These are phyloP conservation scores for Harpagifer antarcticus DNA, from an alignment of 2,797 vertebrate genomes.

Conservation along the genomic window DNA sequence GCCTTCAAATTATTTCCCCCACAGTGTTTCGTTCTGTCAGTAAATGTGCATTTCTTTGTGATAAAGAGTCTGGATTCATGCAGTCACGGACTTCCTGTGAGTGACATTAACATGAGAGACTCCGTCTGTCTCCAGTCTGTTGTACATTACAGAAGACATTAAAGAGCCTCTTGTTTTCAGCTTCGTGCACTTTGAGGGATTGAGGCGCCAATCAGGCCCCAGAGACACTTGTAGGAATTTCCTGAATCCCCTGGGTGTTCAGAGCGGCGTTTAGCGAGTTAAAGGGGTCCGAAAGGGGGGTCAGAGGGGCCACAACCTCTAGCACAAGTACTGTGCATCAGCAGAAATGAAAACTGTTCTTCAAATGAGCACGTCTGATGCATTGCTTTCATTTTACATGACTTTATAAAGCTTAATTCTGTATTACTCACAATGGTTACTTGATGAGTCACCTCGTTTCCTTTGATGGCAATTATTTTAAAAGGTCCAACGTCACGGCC, in stretches of 20 bases:
- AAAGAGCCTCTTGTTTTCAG: conserved; percentile 49
- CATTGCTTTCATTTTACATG: neutral
- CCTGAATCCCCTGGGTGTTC: conserved; percentile 14
- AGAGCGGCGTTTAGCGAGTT: neutral
- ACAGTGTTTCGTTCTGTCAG: conserved; percentile 2
- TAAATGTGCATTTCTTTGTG: neutral
- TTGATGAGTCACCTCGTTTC: neutral
- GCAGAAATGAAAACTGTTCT: too few relatives aligned
- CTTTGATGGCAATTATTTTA: neutral
- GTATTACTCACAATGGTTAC: too few relatives aligned
- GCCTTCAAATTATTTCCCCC: conserved; percentile 35
- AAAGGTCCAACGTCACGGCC: too few relatives aligned
- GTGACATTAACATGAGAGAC: conserved; percentile 59
- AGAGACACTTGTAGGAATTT: conserved; percentile 46
- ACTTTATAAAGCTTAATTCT: neutral
- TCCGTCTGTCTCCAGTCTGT: conserved; percentile 48
- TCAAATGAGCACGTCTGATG: neutral
- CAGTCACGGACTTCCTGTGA: conserved; percentile 58
- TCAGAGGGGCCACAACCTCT: neutral
- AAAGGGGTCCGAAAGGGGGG: neutral
- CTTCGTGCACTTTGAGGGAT: conserved; percentile 9
- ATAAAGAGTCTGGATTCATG: conserved; percentile 59
- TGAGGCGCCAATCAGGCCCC: conserved; percentile 28
- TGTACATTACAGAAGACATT: conserved; percentile 54
- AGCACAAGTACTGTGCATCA: neutral